Evolutionary conservation across 2,888 invertebrate genomes (phyloP).

Genomic region (Noctua pronuba): DNA sequence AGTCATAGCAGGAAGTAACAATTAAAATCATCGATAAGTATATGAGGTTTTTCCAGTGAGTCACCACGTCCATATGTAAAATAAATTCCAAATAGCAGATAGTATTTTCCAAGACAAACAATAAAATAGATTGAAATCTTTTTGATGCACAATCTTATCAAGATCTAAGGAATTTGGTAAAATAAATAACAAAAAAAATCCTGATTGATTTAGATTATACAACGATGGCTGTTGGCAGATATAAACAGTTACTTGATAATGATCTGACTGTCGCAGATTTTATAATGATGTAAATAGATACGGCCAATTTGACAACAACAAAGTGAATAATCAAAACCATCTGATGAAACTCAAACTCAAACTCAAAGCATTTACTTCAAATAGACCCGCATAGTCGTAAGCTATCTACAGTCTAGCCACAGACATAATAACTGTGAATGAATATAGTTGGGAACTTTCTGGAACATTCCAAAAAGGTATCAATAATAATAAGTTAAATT

Average conservation of each 20-base stretch:
- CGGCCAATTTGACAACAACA: neutral
- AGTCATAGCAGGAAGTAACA: neutral
- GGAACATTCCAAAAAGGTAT: no score
- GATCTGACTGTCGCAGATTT: constrained; percentile 17
- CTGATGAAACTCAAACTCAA: no score
- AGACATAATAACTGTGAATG: no score
- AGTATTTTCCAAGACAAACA: neutral
- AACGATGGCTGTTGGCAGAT: neutral
- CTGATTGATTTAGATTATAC: constrained; percentile 20
- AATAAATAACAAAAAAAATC: constrained; percentile 12
- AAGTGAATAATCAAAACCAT: neutral
- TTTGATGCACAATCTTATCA: constrained; percentile 18
- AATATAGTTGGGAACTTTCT: no score
- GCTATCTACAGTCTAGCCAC: no score
- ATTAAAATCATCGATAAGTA: neutral
- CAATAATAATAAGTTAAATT: no score
- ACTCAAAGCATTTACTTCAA: no score
- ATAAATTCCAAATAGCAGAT: neutral
- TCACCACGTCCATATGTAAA: neutral
- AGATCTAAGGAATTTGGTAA: constrained; percentile 37
- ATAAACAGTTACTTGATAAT: constrained; percentile 18
- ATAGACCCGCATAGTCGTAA: no score
- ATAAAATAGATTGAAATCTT: constrained; percentile 13
- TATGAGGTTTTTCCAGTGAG: neutral
- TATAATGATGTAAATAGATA: constrained; percentile 15